These are phyloP conservation scores for Drosophila recens DNA, from an alignment of 2,888 invertebrate species.

Conservation along the genomic window DNA sequence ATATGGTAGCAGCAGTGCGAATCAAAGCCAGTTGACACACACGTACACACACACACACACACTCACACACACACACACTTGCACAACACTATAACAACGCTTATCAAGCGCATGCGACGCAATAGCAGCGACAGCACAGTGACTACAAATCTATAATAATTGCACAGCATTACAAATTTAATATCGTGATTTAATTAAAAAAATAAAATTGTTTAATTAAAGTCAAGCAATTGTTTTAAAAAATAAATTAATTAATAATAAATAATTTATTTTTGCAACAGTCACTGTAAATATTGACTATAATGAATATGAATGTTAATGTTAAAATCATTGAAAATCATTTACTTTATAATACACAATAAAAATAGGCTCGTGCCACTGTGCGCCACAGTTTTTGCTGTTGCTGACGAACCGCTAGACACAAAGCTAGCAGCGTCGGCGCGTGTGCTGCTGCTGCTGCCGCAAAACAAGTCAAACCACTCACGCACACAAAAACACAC, in stretches of 20 bases:
- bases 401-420: conserved; percentile 67
- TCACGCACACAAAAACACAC: conserved; percentile 50
- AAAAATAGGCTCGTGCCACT: conserved; percentile 50
- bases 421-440: conserved; percentile 64
- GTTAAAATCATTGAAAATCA: neutral
- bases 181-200: neutral
- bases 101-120: conserved; percentile 75
- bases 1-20: conserved; percentile 55
- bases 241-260: neutral
- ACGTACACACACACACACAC: conserved; percentile 32
- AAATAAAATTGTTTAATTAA: no score
- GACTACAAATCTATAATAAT: conserved; percentile 28
- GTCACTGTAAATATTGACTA: neutral
- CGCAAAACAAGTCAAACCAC: conserved; percentile 80
- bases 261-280: no score
- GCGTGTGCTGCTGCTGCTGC: conserved; percentile 70
- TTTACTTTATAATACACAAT: conserved; percentile 6
- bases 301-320: neutral
- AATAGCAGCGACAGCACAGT: conserved; percentile 65
- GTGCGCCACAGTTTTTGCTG: conserved; percentile 66
- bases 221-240: neutral
- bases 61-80: conserved; percentile 28
- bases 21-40: conserved; percentile 74
- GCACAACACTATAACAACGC: conserved; percentile 38
- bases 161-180: conserved; percentile 11